Evolutionary conservation across 2,113 vertebrate genomes (phyloP).

Genomic region (Leucosticte australis): DNA sequence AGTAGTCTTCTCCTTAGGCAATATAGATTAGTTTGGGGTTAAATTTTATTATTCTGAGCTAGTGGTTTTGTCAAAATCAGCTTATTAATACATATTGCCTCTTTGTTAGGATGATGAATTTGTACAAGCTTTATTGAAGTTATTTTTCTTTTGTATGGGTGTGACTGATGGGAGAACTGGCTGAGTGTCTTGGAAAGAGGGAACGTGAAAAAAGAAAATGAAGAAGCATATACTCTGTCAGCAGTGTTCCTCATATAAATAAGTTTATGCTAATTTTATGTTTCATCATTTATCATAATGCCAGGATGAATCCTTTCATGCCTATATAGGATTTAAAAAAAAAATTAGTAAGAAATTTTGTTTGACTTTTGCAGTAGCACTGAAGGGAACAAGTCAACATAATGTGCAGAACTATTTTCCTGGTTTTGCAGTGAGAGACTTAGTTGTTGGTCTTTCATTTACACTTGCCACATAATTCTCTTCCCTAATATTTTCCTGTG

Average conservation of each 20-base stretch:
- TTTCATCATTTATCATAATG: neutral
- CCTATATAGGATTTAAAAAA: neutral
- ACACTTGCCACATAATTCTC: neutral
- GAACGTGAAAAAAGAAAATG: neutral
- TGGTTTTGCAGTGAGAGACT: neutral
- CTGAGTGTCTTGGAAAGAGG: neutral
- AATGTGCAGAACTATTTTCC: neutral
- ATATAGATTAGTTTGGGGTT: neutral
- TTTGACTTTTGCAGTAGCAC: neutral
- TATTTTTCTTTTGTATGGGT: neutral
- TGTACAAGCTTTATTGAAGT: neutral
- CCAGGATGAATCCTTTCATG: neutral
- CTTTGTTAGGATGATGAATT: neutral
- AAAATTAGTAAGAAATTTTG: neutral
- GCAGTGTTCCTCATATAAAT: neutral
- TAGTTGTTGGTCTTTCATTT: neutral
- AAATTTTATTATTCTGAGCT: neutral
- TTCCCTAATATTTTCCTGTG: neutral
- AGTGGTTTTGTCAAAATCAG: neutral
- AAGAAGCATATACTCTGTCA: neutral
- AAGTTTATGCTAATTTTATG: slow-evolving; percentile 6
- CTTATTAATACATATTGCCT: neutral
- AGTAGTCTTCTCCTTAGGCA: neutral
- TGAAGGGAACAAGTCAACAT: neutral
- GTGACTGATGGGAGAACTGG: neutral